Percentiles rank a stretch among this genome's conserved stretches.
phyloP scores from a whole-genome alignment of 2,113 vertebrate species.

The Axis porcinus region DNA sequence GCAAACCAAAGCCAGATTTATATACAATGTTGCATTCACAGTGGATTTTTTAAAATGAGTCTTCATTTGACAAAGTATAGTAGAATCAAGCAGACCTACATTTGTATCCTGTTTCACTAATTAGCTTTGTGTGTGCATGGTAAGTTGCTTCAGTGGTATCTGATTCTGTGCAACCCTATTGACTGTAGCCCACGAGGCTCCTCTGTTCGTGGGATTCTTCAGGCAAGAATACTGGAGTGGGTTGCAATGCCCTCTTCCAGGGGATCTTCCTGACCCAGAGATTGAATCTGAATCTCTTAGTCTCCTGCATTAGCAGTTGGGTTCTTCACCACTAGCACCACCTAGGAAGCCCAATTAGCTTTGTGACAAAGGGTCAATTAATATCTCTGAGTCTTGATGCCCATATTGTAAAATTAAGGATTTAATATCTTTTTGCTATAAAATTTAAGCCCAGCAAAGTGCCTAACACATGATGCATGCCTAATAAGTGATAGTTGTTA shows the following conservation, averaged over 20 bases:
- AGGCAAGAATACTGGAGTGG: background rate
- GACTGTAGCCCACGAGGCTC: background rate
- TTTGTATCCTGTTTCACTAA: background rate
- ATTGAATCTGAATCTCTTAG: background rate
- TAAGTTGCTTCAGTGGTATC: background rate
- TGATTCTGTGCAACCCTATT: background rate
- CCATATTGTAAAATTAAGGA: background rate
- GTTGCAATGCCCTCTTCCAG: background rate
- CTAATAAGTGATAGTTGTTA: background rate
- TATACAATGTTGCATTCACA: background rate
- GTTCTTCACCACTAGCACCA: background rate
- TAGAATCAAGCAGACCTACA: background rate
- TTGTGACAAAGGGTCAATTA: background rate
- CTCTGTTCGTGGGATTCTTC: background rate
- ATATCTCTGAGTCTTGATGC: background rate
- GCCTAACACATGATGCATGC: background rate
- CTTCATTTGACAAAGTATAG: background rate
- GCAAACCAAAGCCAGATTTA: background rate
- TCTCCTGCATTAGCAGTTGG: background rate
- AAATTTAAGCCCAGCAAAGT: background rate
- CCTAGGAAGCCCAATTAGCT: background rate
- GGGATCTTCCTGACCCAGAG: background rate
- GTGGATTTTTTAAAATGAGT: background rate
- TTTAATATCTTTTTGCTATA: background rate
- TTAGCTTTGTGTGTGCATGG: background rate